Base-by-base conservation (phyloP, 2,113 vertebrate species). In the Xerus inauris region DNA sequence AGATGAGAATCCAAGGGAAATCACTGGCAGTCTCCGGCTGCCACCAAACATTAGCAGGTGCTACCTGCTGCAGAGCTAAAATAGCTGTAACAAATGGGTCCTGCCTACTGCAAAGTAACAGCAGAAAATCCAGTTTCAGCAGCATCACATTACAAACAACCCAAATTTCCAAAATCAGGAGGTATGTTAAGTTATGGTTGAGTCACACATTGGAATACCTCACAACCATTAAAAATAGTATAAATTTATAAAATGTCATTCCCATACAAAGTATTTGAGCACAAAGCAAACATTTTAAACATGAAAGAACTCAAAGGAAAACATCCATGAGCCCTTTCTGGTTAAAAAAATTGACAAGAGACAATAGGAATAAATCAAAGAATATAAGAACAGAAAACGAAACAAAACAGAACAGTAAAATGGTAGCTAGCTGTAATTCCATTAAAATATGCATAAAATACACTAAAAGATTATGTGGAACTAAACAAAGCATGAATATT, bases 131-230 rank as follows among this genome's bases (percentile, higher is more conserved):
- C 54, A 57, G 54, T 57, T 57, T 57, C 20, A 57, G 54, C 54
- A 24, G 54, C 67, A n/a, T 54, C 28, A 30, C 28, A 92, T 57
- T 81, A 83, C 35, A 75, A 87, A 85, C 42, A 88, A 76, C 14
- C 49, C 38, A 83, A 57, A 49, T 88, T 87, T 73, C 59, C 20
- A 83, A 92, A 87, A 76, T 35, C 47, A 95, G 82, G 64, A 64
- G 10, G 38, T 72, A 59, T 28, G 14, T 35, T 24, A 91, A 62
- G 80, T 64, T 42, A 64, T 4, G 22, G 28, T 72, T 20, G 28
- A 91, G 28, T 80, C 54, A 80, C 3, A 87, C 22, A 54, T 1
- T 62, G 24, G 12, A 89, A 57, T 10, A 57, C 38, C 59, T 83
- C 24, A n/a, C 5, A 88, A 79, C 12, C 69, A 83, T 76, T 59